Evolutionary conservation across 1,140 invertebrate species (phyloP).

Genomic region (Atopsyche davidsoni): DNA sequence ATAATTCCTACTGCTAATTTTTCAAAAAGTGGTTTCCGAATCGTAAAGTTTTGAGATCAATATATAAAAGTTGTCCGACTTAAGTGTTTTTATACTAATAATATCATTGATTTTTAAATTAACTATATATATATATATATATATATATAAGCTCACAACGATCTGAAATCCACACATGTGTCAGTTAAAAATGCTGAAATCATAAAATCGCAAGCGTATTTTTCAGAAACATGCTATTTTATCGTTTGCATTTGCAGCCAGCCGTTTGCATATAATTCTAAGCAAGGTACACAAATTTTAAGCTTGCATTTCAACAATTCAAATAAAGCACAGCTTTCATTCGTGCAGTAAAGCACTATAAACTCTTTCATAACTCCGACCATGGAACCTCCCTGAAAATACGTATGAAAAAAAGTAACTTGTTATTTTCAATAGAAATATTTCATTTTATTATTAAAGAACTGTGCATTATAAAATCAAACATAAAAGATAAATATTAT

Average conservation of each 20-base stretch:
- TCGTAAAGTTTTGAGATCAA: too few species aligned
- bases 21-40: too few species aligned
- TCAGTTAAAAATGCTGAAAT: background rate
- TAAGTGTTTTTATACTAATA: too few species aligned
- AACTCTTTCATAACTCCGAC: background rate
- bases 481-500: background rate
- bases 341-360: background rate
- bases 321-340: conserved; percentile 3
- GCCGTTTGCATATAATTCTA: background rate
- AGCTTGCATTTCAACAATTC: background rate
- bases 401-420: too few species aligned
- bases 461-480: background rate
- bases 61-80: too few species aligned
- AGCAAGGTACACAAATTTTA: background rate
- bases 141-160: too few species aligned
- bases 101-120: too few species aligned
- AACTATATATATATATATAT: too few species aligned
- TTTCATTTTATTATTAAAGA: background rate
- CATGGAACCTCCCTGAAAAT: background rate
- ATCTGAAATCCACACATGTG: background rate
- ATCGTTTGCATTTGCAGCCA: background rate
- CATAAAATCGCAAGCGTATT: background rate
- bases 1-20: too few species aligned
- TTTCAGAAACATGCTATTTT: background rate
- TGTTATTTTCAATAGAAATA: too few species aligned